Percentiles rank a stretch among this genome's conserved stretches.
Conservation (phyloP, 2,888 invertebrate genomes). For the Macrosoma leucophasiata region DNA sequence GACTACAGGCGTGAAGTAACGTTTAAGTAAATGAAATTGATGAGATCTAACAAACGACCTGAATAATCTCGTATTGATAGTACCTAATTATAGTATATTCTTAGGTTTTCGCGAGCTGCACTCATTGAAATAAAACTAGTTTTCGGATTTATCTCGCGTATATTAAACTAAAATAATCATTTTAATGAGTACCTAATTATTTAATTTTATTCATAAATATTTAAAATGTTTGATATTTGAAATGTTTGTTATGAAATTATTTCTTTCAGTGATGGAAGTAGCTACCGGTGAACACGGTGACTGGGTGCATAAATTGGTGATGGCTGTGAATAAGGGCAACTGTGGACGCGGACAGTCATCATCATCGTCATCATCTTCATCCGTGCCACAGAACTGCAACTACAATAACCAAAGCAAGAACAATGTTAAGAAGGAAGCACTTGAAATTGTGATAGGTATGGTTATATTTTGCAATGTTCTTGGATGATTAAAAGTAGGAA, state of each 20-base stretch:
- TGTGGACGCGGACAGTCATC: conserved; percentile 74
- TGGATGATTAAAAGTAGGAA: no score
- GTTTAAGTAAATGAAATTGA: no score
- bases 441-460: conserved; percentile 58
- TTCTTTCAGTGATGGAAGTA: conserved; percentile 94
- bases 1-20: no score
- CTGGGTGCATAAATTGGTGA: conserved; percentile 87
- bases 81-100: no score
- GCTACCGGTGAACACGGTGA: conserved; percentile 97
- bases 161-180: no score
- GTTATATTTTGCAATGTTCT: conserved; percentile 7
- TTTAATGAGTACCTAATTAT: no score
- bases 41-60: no score
- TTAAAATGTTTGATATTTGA: background rate
- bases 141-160: no score
- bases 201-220: background rate
- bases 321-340: conserved; percentile 87
- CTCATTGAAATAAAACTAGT: no score
- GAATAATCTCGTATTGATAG: no score
- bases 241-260: no score
- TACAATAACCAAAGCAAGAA: conserved; percentile 74
- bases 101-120: no score
- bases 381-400: conserved; percentile 59
- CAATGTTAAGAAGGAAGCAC: conserved; percentile 55
- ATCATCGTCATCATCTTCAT: conserved; percentile 46